These are phyloP conservation scores for Gopherus evgoodei DNA, from an alignment of 2,113 vertebrate genomes.

Conservation along the genomic window DNA sequence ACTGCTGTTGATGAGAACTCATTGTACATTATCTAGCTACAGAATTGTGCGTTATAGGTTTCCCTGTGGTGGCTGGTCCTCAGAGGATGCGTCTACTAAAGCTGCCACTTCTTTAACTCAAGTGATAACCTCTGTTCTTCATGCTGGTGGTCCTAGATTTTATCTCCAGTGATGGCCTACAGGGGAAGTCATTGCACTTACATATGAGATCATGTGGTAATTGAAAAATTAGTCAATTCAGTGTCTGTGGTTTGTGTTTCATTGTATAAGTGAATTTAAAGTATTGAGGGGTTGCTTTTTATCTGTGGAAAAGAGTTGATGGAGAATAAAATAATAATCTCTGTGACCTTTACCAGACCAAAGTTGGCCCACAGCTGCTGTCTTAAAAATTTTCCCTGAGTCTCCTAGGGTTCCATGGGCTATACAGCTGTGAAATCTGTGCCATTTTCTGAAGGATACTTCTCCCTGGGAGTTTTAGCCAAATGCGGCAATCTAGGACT, in stretches of 20 bases:
- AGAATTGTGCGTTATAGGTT: fast-evolving
- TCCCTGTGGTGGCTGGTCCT: fast-evolving
- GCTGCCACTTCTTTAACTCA: background rate
- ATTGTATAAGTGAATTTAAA: background rate
- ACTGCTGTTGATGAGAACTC: fast-evolving
- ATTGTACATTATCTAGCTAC: fast-evolving
- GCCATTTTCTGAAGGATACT: background rate
- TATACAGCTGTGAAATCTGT: background rate
- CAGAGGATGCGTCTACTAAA: fast-evolving
- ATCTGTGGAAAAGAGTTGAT: background rate
- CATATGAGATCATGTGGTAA: background rate
- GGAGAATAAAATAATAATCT: background rate
- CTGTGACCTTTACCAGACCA: background rate
- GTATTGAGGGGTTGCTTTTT: fast-evolving
- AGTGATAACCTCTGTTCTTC: background rate
- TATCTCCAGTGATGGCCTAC: background rate
- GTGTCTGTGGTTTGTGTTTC: background rate
- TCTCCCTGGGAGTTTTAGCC: background rate
- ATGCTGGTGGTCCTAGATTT: background rate
- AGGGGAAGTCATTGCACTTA: background rate
- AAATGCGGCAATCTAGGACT: background rate
- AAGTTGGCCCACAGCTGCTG: background rate
- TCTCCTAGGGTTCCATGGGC: fast-evolving
- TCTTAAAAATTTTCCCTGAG: background rate
- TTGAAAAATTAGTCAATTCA: background rate